phyloP scores from a whole-genome alignment of 2,113 vertebrate genomes.

The Vimba vimba region DNA sequence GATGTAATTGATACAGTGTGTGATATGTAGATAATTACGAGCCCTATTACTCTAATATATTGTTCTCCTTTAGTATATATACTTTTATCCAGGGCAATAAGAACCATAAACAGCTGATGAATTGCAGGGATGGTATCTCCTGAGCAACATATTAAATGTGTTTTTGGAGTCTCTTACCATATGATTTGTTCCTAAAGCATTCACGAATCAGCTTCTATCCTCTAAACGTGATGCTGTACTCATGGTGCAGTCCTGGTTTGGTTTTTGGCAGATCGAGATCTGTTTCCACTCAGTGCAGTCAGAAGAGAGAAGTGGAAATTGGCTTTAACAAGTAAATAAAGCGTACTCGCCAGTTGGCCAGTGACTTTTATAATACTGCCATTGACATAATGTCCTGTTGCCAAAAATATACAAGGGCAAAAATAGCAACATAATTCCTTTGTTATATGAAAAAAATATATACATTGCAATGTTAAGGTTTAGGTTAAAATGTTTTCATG shows the following conservation, averaged over 20 bases:
- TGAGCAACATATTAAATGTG: background rate
- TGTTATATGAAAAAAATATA: background rate
- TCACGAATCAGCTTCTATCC: background rate
- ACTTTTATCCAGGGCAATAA: background rate
- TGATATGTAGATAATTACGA: background rate
- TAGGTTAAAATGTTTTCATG: background rate
- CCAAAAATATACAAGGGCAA: background rate
- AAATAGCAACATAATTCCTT: background rate
- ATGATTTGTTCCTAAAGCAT: background rate
- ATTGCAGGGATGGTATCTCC: constrained; percentile 12
- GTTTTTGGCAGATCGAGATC: background rate
- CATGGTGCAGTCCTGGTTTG: constrained; percentile 7
- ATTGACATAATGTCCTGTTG: constrained; percentile 9
- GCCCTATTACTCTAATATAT: background rate
- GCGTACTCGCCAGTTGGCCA: background rate
- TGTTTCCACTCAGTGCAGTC: constrained; percentile 26
- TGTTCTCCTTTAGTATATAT: background rate
- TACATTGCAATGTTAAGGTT: background rate
- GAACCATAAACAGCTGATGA: background rate
- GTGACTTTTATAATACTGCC: background rate
- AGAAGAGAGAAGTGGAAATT: constrained; percentile 25
- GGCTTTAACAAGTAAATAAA: constrained; percentile 25
- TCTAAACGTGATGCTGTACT: background rate
- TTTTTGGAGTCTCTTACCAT: background rate
- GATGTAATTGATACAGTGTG: background rate